These are phyloP conservation scores for Campopleginae sp. DNA, from an alignment of 2,888 invertebrate genomes.

Conservation along the genomic window DNA sequence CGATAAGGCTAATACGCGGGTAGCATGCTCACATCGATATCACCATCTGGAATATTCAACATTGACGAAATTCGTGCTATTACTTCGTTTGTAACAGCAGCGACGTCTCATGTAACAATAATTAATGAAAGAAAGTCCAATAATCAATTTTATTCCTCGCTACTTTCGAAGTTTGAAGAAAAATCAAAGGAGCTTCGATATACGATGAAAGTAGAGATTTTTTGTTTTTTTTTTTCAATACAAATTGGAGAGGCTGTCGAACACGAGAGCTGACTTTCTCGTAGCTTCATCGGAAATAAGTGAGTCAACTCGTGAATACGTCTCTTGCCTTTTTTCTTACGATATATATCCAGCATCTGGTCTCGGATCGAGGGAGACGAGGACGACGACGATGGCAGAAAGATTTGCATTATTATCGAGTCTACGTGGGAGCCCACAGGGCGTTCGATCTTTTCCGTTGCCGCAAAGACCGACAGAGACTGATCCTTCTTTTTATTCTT, in stretches of 20 bases:
- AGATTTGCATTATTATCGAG: conserved; percentile 62
- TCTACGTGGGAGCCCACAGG: conserved; percentile 45
- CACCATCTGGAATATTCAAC: not conserved
- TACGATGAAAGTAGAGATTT: not conserved
- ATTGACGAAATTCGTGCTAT: not conserved
- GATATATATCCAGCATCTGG: conserved; percentile 39
- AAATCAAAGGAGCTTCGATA: conserved; percentile 2
- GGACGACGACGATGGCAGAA: conserved; percentile 37
- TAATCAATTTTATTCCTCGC: not conserved
- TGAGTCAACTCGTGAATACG: conserved; percentile 55
- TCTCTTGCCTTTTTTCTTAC: conserved; percentile 29
- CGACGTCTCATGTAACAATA: not conserved
- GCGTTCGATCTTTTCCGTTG: conserved; percentile 51
- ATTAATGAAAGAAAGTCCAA: not conserved
- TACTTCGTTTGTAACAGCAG: not conserved
- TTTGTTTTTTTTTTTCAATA: conserved; percentile 10
- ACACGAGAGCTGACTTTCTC: conserved; percentile 32
- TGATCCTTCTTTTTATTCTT: conserved; percentile 29
- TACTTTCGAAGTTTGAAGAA: not conserved
- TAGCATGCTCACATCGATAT: not conserved
- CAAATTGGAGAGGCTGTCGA: conserved; percentile 43
- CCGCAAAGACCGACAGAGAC: conserved; percentile 12
- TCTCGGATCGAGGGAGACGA: conserved; percentile 29
- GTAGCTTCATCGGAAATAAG: conserved; percentile 45
- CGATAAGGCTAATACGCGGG: not conserved